These are phyloP conservation scores for Manacus vitellinus DNA, from an alignment of 2,113 vertebrate species.

Conservation along the genomic window DNA sequence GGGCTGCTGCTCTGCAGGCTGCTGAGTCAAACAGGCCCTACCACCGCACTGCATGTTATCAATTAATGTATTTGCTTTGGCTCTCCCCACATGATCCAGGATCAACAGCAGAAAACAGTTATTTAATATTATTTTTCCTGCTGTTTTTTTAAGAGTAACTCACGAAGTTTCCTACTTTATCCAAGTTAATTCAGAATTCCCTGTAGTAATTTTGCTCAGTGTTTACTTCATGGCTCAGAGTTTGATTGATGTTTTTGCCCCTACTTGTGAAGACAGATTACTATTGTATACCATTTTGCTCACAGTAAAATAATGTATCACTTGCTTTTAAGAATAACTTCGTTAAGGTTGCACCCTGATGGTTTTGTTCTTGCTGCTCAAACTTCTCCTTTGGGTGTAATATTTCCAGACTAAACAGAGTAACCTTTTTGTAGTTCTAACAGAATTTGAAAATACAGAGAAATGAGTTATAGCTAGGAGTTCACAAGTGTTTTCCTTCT, in stretches of 20 bases:
- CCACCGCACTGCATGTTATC: neutral
- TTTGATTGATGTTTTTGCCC: neutral
- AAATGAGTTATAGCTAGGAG: neutral
- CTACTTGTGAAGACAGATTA: neutral
- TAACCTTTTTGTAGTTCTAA: neutral
- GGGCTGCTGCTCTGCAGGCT: neutral
- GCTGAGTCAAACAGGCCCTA: neutral
- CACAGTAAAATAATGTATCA: neutral
- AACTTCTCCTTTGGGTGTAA: neutral
- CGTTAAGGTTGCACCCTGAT: neutral
- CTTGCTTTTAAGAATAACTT: neutral
- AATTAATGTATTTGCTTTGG: neutral
- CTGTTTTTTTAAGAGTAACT: neutral
- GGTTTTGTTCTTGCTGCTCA: neutral
- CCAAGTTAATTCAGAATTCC: neutral
- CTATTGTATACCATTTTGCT: neutral
- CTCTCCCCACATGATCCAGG: fast-evolving
- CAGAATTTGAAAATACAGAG: neutral
- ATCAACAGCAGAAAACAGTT: neutral
- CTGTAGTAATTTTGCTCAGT: neutral
- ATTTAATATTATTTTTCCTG: neutral
- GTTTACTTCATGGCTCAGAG: neutral
- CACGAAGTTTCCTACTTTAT: neutral
- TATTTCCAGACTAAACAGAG: neutral
- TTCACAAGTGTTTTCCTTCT: neutral